Evolutionary conservation across 2,888 invertebrate species (phyloP), one percentile per base, ranked within the genome.

Genomic region (Proisotoma minuta): DNA sequence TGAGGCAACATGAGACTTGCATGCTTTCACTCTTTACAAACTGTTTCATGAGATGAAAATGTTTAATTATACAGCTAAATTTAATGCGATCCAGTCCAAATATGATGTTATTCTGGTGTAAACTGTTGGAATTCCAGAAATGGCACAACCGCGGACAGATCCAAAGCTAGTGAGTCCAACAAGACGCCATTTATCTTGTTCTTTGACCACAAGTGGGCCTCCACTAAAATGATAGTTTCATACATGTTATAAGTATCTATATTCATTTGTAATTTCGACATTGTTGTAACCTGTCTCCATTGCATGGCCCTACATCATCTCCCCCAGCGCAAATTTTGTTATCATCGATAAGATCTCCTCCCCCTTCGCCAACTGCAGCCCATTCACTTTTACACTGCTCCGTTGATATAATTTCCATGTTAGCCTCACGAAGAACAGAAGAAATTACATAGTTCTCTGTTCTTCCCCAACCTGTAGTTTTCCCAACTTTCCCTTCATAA

Each of bases 401-500:
- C 22, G 65, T 65, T 4, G 57, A 39, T 1, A 69, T 53, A 1
- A 70, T 62, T 40, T 59, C 62, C 4, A 70, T 26, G 15, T 28
- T 39, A 2, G 72, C 69, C 54, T 69, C 58, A 0, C 69, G 58
- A 1, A 72, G 49, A 4, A 72, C 72, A 23, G 70, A 66, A 1
- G 72, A 72, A 34, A 72, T 66, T 0, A 70, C 64, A 3, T 65
- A 62, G 27, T 68, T 64, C 56, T 69, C 70, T 0, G 70, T 70
- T 58, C 63, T 61, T n/a, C 72, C 72, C 72, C 72, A 72, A 12
- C 72, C 72, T 8, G 69, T 72, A 0, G 65, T 63, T n/a, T 59
- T 47, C 2, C 54, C 69, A 26, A n/a, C 53, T 40, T 43, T 48
- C 23, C 61, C 70, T 43, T 54, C 69, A 34, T 62, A 72, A n/a